phyloP scores from a whole-genome alignment of 2,888 invertebrate species.

The Galeruca laticollis region DNA sequence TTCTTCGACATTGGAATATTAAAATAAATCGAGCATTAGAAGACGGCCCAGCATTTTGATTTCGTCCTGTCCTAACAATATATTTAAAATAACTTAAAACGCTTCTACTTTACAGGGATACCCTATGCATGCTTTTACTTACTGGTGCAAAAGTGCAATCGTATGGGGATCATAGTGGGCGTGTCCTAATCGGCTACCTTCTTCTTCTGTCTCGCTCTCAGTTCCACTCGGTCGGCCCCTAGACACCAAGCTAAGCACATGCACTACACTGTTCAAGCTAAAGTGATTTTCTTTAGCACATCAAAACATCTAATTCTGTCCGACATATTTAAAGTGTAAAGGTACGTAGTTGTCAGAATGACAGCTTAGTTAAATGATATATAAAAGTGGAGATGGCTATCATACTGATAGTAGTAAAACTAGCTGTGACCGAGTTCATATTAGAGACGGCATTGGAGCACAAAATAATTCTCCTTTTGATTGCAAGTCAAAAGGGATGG shows the following conservation, averaged over 20 bases:
- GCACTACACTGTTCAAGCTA: slow-evolving; percentile 63
- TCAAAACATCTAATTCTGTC: slow-evolving; percentile 25
- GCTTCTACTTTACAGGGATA: slow-evolving; percentile 16
- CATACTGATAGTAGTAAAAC: no score
- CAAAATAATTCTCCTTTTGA: no score
- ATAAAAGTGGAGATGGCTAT: no score
- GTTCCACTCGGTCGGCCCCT: slow-evolving; percentile 74
- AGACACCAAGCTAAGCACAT: slow-evolving; percentile 69
- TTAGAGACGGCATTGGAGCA: no score
- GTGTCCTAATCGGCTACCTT: slow-evolving; percentile 68
- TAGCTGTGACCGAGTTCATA: no score
- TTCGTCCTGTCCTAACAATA: not conserved
- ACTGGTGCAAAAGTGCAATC: slow-evolving; percentile 70
- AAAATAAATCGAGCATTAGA: not conserved
- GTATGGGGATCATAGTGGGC: slow-evolving; percentile 64
- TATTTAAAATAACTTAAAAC: not conserved
- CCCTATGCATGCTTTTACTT: slow-evolving; percentile 60
- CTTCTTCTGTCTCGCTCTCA: slow-evolving; percentile 83
- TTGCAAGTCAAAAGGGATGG: no score
- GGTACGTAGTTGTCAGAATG: not conserved
- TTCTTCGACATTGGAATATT: no score
- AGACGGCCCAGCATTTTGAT: not conserved
- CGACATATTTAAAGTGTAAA: not conserved
- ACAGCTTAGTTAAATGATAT: no score
- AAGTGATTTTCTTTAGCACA: slow-evolving; percentile 43